A percentile compares a stretch with the other conserved stretches of the same genome.
Evolutionary conservation across 1,140 invertebrate genomes (phyloP).

Genomic region (Pinna nobilis): DNA sequence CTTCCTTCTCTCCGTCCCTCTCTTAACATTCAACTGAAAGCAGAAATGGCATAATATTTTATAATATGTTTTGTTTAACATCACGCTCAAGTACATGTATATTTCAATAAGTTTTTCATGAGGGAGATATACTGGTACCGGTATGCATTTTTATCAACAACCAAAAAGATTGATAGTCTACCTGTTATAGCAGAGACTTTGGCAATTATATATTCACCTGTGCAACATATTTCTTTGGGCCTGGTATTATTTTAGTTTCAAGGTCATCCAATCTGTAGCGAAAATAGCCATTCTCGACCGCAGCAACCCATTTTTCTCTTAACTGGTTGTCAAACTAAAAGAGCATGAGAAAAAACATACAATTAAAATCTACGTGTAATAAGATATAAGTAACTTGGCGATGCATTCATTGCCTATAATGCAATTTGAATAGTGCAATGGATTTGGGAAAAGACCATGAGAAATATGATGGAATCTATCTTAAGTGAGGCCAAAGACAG

Average conservation of each 20-base stretch:
- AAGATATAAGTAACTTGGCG: no score
- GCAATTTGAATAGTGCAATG: no score
- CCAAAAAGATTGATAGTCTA: neutral
- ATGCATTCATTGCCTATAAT: no score
- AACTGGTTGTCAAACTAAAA: constrained; percentile 65
- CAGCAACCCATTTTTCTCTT: constrained; percentile 54
- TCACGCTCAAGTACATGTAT: no score
- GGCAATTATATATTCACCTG: constrained; percentile 50
- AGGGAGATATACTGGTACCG: no score
- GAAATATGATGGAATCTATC: no score
- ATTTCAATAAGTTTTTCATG: no score
- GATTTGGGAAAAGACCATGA: no score
- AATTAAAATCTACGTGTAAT: no score
- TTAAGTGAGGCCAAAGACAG: no score
- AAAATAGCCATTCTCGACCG: constrained; percentile 61
- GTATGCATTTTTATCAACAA: neutral
- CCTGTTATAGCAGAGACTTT: neutral
- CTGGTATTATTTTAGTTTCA: constrained; percentile 60
- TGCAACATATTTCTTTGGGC: constrained; percentile 57
- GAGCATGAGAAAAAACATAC: constrained; percentile 10
- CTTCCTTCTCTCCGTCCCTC: constrained; percentile 78
- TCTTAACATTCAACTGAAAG: constrained; percentile 80
- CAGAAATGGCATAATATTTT: neutral
- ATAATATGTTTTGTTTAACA: no score
- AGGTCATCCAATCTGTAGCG: constrained; percentile 63